Base-by-base conservation (phyloP, 1,140 invertebrate genomes). In the Bombus superbus region DNA sequence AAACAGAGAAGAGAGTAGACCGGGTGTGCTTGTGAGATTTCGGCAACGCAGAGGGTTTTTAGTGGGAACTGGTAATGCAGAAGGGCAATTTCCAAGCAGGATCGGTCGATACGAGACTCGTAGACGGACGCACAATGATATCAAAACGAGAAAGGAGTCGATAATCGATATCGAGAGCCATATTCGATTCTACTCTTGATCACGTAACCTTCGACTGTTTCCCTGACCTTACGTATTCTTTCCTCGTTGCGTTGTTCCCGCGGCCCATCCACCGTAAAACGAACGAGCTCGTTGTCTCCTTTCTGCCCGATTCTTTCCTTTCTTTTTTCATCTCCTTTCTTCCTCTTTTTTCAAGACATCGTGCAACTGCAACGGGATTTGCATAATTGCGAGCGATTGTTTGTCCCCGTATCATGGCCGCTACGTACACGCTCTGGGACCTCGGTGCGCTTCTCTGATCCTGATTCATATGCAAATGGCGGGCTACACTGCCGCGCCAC, bases 351-450 rank as follows among this genome's bases (percentile, higher is more conserved):
- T 81, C 80, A 92, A 93, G 92, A 92, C 93, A 93, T 86, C 88
- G 88, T 89, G 92, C 91, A 91, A 92, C 91, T 91, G 91, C 90
- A 93, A 90, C 88, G 85, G 90, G 92, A 93, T 94, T 94, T 94
- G 92, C 94, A 94, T 94, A 94, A 94, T 94, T 94, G 93, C 92
- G 88, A 93, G 87, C 93, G 93, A 94, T 94, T 94, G 93, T 94
- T 94, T 94, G 93, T 94, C 93, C 92, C 86, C 91, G 92, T 93
- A 94, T 92, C 92, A 93, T 91, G 84, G 88, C 85, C 86, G 86
- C 88, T 92, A 89, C 92, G 90, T 93, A 92, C 90, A 93, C 91
- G 87, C 86, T 92, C 88, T 79, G 90, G 83, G 89, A 87, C 87
- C 89, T 85, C 89, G 88, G 88, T 83, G 79, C 83, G 86, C 87